Conservation (phyloP, 1,140 invertebrate genomes). For the Neomicropteryx cornuta region DNA sequence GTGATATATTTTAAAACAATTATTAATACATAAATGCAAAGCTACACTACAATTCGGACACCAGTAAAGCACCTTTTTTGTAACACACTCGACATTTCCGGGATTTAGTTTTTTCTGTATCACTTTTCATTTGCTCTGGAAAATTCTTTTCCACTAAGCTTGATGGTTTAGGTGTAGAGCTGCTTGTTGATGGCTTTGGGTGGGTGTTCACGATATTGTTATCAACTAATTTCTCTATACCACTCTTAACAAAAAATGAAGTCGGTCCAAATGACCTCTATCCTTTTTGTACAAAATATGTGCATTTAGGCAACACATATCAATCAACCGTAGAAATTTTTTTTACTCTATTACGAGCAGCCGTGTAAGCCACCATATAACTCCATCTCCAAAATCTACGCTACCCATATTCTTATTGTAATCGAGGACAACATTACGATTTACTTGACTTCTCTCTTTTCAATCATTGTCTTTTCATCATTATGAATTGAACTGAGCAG, state of each 20-base stretch:
- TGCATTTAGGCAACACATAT: conserved; percentile 8
- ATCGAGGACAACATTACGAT: conserved; percentile 7
- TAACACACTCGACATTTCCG: too few species aligned
- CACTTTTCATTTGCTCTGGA: too few species aligned
- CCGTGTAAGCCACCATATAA: conserved; percentile 6
- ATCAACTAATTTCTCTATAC: conserved; percentile 5
- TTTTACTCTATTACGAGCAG: conserved; percentile 7
- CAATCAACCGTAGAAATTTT: conserved; percentile 8
- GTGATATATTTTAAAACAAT: too few species aligned
- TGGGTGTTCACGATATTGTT: too few species aligned
- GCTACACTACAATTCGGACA: too few species aligned
- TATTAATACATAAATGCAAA: too few species aligned
- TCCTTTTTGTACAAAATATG: conserved; percentile 7
- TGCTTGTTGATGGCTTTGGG: too few species aligned
- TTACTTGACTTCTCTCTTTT: conserved; percentile 8
- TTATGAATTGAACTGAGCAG: conserved; percentile 9
- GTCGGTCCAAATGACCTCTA: conserved; percentile 3
- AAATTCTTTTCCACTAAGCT: too few species aligned
- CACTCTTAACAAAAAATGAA: conserved; percentile 3
- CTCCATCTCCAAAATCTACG: conserved; percentile 8
- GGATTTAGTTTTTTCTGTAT: too few species aligned
- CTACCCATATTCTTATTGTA: conserved; percentile 7
- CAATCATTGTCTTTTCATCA: conserved; percentile 7
- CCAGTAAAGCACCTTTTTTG: too few species aligned
- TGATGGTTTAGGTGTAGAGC: too few species aligned